A percentile compares a stretch with the other conserved stretches of the same genome.
Evolutionary conservation across 1,140 invertebrate genomes (phyloP).

Genomic region (Ceratina australensis): DNA sequence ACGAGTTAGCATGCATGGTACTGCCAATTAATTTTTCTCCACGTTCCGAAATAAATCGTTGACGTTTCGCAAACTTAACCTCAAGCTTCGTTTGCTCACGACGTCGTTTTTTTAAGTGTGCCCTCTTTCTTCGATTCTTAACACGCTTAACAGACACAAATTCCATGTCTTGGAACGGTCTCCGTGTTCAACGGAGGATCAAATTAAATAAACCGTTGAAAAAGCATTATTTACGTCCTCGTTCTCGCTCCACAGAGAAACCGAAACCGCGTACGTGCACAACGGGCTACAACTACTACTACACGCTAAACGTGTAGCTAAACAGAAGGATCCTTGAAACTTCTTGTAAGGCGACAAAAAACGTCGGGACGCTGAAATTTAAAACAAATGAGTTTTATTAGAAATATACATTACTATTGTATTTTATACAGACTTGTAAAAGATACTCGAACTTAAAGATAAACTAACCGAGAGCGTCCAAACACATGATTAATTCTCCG

Average conservation of each 20-base stretch:
- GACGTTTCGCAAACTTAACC: constrained; percentile 67
- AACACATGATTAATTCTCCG: too few species aligned
- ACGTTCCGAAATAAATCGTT: constrained; percentile 30
- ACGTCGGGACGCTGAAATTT: too few species aligned
- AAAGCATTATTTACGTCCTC: not conserved
- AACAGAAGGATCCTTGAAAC: not conserved
- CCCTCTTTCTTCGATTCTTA: constrained; percentile 60
- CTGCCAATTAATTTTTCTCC: constrained; percentile 29
- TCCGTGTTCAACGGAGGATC: not conserved
- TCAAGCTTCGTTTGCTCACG: constrained; percentile 60
- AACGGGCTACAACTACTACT: not conserved
- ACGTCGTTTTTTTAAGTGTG: constrained; percentile 56
- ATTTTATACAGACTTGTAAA: constrained; percentile 63
- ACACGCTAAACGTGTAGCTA: not conserved
- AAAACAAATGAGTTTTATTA: constrained; percentile 65
- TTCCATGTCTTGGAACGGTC: constrained; percentile 61
- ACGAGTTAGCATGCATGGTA: constrained; percentile 70
- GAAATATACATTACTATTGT: constrained; percentile 70
- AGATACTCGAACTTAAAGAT: constrained; percentile 48
- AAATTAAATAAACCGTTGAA: not conserved
- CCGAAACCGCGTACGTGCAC: not conserved
- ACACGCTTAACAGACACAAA: constrained; percentile 57
- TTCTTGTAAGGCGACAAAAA: too few species aligned
- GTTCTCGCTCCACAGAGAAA: not conserved
- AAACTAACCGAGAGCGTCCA: constrained; percentile 8